Base-by-base conservation (phyloP, 2,797 vertebrate genomes). In the Leuciscus waleckii region DNA sequence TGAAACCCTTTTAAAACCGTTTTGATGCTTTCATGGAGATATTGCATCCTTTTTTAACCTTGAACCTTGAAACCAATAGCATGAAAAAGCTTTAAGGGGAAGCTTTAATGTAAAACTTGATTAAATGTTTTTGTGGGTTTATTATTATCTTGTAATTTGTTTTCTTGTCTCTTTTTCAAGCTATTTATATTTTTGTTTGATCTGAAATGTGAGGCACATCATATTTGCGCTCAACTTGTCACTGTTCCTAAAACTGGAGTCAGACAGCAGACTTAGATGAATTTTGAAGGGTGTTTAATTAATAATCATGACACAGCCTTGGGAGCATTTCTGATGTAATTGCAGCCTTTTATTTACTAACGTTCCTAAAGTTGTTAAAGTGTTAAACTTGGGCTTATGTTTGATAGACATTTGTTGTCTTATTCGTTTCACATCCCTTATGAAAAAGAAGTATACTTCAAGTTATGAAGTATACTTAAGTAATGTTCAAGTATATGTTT, bases 121-220 rank as follows among this genome's bases (percentile, higher is more conserved):
- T 49, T 23, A 35, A 49, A 56, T 56, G 8, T 56, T 54, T 19
- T 23, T 56, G 19, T 61, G 26, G 58, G 58, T 61, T 26, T 61
- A 49, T 46, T 65, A 4, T 19, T 79, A 32, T 39, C 56, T 41
- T 43, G 58, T 63, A 67, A 49, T 85, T 85, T 89, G 89, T 89
- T 87, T 88, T 86, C 77, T 87, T 87, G 86, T 67, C 82, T 84
- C 83, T 87, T 93, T 91, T 90, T 91, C 89, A 87, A 91, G 51
- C 51, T 61, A 63, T 77, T 78, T 82, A 76, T 82, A 78, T 71
- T 78, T 85, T 71, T 39, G 56, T 41, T 56, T 46, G 56, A 69
- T 82, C 26, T 77, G 51, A 82, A 70, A 76, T 46, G n/a, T 86
- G 63, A 82, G 73, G 46, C 63, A 46, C 10, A 63, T 86, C 78